Evolutionary conservation across 1,140 invertebrate genomes (phyloP), one percentile per base, ranked within the genome.

Genomic region (Drosophila carrolli): DNA sequence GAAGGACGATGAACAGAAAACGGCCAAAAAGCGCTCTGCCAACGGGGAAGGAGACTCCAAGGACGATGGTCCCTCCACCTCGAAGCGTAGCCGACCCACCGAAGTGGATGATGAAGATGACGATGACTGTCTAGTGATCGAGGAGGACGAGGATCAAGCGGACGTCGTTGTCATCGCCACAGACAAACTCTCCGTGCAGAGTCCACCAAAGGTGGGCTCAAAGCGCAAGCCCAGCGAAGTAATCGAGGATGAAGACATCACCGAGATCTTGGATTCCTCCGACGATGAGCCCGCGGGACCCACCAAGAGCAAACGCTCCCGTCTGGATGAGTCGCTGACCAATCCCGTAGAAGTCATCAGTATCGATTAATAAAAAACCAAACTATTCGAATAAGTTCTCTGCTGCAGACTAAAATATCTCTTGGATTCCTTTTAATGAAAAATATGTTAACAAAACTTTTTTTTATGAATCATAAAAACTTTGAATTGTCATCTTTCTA

Each of bases 41-140:
- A 89, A 90, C 50, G 61, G 72, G 0, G 50, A 47, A 7, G 47
- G 41, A n/a, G 58, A 63, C 14, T 29, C 59, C 14, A 43, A 66
- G 8, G 85, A 78, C 38, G 81, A 83, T 51, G 82, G 85, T 3
- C 82, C 37, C 10, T 89, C 89, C 13, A 81, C 91, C 13, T 92
- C 90, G 0, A 92, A 86, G 58, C 86, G 76, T n/a, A 81, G 58
- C 40, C 78, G 73, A 27, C 57, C 75, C 1, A 70, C 57, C 23
- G 74, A 77, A 50, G 47, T 90, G 16, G 79, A 92, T 11, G 91
- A 91, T 2, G 91, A 92, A 35, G 91, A 91, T 27, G 92, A 93
- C 23, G 92, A 93, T 35, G 92, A 94, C 68, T 93, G 93, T 53
- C 78, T 93, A n/a, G 91, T 91, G 23, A 91, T 91, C 41, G 86